phyloP scores from a whole-genome alignment of 2,797 vertebrate species.

The Labeo calbasu region DNA sequence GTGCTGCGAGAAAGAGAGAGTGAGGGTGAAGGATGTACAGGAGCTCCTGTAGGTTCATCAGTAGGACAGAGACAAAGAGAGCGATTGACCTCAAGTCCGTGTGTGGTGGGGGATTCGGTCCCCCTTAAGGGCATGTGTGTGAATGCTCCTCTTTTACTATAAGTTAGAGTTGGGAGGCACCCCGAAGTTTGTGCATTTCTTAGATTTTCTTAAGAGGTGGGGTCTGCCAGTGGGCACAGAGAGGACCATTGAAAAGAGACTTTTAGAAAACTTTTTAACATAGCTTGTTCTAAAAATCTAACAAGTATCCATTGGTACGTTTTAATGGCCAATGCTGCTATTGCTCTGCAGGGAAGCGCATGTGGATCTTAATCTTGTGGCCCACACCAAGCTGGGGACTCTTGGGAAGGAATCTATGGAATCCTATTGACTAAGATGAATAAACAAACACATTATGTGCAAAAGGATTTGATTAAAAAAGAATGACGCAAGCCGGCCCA shows the following conservation, averaged over 20 bases:
- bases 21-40: conserved; percentile 17
- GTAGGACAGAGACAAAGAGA: conserved; percentile 17
- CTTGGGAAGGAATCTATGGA: conserved; percentile 52
- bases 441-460: conserved; percentile 47
- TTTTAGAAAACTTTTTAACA: conserved; percentile 22
- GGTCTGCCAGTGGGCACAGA: conserved; percentile 16
- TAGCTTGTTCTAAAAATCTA: not conserved
- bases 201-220: conserved; percentile 33
- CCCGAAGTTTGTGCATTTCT: conserved; percentile 21
- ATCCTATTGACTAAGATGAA: conserved; percentile 47
- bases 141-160: conserved; percentile 43
- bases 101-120: not conserved
- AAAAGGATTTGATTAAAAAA: conserved; percentile 47
- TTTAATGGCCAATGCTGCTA: not conserved
- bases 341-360: not conserved
- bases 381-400: conserved; percentile 4
- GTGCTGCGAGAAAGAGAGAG: conserved; percentile 29
- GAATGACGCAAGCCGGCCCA: conserved; percentile 21
- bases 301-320: conserved; percentile 5
- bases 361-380: conserved; percentile 34
- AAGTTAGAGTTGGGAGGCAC: conserved; percentile 20
- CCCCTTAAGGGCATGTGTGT: conserved; percentile 27
- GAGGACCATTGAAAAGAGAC: conserved; percentile 31
- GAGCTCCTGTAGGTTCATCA: conserved; percentile 34
- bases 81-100: not conserved